Evolutionary conservation across 2,797 vertebrate genomes (phyloP), one percentile per base, ranked within the genome.

Genomic region (Sus cebifrons): DNA sequence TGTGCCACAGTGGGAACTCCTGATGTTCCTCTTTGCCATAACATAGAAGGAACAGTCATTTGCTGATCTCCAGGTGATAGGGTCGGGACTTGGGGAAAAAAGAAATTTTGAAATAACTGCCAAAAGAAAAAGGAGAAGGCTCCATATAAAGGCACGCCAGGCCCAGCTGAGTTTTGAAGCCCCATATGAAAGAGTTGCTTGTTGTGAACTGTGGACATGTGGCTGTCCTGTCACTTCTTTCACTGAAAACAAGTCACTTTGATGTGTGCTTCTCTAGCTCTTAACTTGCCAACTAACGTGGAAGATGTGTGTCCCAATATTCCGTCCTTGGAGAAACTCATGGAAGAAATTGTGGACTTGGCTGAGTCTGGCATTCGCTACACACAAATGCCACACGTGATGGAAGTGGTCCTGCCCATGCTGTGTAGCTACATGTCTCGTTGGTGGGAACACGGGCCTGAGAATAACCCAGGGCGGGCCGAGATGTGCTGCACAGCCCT

Each of bases 381-480:
- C 97, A 99, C 99, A 0, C 99, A 99, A 97, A 99, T 99, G 99
- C 99, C 99, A 0, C 99, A 99, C 5, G 99, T 99, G 82, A 98
- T 99, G 98, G 98, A 99, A 97, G 99, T 99, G 71, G 98, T 99
- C 52, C 93, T 99, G 97, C 99, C 99, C 4, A 99, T 99, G 99
- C 97, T 99, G 1, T 99, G 99, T 86, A 99, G 99, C 97, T 99
- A 99, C 97, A 99, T 99, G 99, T 99, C 99, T 11, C 99, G 99
- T 79, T 99, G 99, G 99, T 99, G 99, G 99, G 99, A 99, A 60
- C 99, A 99, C 0, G 99, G 99, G 8, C 99, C 99, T 0, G 99
- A 99, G 97, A 99, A 98, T 97, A 99, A 98, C 86, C 98, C 98
- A 0, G 99, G 99, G 20, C 98, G 96, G 54, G 97, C 98, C 0